phyloP scores from a whole-genome alignment of 2,113 vertebrate genomes.

The Gracilinanus agilis region DNA sequence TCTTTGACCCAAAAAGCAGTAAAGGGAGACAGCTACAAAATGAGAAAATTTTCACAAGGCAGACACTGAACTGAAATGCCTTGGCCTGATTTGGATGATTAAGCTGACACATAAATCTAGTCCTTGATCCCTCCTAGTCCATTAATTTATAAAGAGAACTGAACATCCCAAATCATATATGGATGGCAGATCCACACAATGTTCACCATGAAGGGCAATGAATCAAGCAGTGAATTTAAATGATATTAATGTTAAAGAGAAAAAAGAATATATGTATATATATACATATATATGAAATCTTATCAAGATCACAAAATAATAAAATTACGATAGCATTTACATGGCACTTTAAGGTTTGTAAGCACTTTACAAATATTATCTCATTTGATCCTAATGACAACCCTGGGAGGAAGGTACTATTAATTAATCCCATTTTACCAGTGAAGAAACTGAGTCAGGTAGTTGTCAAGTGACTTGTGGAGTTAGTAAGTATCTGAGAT shows the following conservation, averaged over 20 bases:
- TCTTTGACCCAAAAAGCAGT: not conserved
- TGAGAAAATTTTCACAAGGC: not conserved
- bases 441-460: not conserved
- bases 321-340: not conserved
- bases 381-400: not conserved
- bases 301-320: not conserved
- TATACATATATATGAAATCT: not conserved
- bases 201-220: not conserved
- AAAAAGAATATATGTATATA: not conserved
- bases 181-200: not conserved
- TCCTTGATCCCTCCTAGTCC: not conserved
- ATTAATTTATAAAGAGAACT: not conserved
- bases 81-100: not conserved
- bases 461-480: not conserved
- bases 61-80: not conserved
- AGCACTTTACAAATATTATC: not conserved
- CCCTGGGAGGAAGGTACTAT: not conserved
- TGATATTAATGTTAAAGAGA: not conserved
- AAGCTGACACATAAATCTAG: not conserved
- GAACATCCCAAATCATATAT: not conserved
- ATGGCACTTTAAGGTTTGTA: not conserved
- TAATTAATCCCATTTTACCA: not conserved
- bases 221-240: not conserved
- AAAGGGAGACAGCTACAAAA: not conserved
- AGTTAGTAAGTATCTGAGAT: not conserved